phyloP scores from a whole-genome alignment of 2,797 vertebrate species.

The Scolopax rusticola region DNA sequence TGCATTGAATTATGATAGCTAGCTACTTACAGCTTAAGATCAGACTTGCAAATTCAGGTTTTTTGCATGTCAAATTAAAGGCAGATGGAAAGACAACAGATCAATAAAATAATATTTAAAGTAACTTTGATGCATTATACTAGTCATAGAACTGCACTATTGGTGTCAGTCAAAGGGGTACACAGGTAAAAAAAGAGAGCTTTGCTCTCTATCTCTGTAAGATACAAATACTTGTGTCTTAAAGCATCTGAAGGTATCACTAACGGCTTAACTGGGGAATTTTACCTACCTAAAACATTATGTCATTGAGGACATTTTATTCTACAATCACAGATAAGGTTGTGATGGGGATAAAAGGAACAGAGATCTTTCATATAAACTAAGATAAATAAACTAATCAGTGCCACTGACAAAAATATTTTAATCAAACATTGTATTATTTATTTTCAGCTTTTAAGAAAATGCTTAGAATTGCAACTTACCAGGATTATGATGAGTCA shows the following conservation, averaged over 20 bases:
- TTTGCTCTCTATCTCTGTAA: not conserved
- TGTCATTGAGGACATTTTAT: not conserved
- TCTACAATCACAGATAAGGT: not conserved
- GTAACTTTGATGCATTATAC: not conserved
- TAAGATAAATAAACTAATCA: not conserved
- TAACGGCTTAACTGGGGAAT: not conserved
- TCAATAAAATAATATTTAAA: not conserved
- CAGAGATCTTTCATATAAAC: not conserved
- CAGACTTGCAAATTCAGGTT: not conserved
- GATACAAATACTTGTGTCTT: not conserved
- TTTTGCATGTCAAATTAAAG: not conserved
- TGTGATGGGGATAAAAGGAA: not conserved
- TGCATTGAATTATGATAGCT: not conserved
- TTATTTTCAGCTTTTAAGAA: not conserved
- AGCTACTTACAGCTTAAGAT: not conserved
- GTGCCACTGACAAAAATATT: not conserved
- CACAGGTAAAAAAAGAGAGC: not conserved
- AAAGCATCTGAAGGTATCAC: not conserved
- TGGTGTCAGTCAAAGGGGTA: not conserved
- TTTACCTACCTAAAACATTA: not conserved
- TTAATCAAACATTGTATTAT: not conserved
- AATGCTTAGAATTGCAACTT: slow-evolving; percentile 39
- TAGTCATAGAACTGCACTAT: not conserved
- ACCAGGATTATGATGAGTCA: slow-evolving; percentile 93
- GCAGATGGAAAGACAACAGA: not conserved